Evolutionary conservation across 2,888 invertebrate genomes (phyloP).

Genomic region (Caprella mutica): DNA sequence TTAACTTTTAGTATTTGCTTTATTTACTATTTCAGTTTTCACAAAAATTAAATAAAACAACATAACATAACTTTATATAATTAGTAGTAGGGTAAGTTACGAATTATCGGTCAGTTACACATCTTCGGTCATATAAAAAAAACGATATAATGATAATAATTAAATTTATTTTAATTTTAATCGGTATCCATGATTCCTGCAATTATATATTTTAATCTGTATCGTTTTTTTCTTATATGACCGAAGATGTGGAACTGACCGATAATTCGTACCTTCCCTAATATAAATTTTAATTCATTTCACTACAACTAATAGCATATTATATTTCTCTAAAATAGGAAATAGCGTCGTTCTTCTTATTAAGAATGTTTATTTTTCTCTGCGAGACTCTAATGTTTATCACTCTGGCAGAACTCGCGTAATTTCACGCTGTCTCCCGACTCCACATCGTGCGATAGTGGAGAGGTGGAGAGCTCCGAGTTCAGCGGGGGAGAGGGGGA

Average conservation of each 20-base stretch:
- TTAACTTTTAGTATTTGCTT: too few relatives aligned
- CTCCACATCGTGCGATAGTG: conserved; percentile 83
- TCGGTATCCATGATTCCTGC: too few relatives aligned
- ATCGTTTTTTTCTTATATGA: too few relatives aligned
- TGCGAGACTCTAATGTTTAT: not conserved
- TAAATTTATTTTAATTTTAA: not conserved
- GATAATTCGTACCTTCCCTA: too few relatives aligned
- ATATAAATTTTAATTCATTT: not conserved
- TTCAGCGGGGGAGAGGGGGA: conserved; percentile 50
- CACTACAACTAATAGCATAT: not conserved
- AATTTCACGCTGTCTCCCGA: conserved; percentile 85
- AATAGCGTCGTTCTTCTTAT: not conserved
- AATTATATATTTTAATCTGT: not conserved
- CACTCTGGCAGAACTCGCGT: conserved; percentile 40
- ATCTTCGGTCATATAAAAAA: too few relatives aligned
- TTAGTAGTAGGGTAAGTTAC: too few relatives aligned
- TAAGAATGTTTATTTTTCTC: not conserved
- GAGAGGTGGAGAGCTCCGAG: conserved; percentile 68
- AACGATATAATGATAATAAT: too few relatives aligned
- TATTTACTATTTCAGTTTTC: too few relatives aligned
- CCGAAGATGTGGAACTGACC: too few relatives aligned
- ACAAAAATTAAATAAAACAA: too few relatives aligned
- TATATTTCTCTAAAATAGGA: not conserved
- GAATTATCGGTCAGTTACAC: too few relatives aligned
- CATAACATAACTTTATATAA: too few relatives aligned